phyloP scores from a whole-genome alignment of 2,113 vertebrate genomes.

The Terrapene triunguis region DNA sequence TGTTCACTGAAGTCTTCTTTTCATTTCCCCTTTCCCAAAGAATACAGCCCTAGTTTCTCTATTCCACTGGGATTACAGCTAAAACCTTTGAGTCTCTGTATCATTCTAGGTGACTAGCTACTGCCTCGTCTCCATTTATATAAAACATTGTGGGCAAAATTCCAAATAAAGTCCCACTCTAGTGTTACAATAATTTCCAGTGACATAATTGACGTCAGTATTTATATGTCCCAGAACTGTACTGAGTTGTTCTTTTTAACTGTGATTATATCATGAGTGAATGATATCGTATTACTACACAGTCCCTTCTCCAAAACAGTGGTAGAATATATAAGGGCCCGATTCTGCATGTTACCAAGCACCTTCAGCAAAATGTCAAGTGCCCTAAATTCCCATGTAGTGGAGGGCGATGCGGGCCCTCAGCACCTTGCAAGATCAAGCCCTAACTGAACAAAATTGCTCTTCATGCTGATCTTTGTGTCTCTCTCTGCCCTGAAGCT shows the following conservation, averaged over 20 bases:
- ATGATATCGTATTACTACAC: not conserved
- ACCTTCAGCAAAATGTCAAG: not conserved
- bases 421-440: not conserved
- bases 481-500: not conserved
- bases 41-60: constrained; percentile 20
- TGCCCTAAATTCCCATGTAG: not conserved
- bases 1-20: constrained; percentile 21
- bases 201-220: not conserved
- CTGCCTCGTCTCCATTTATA: constrained; percentile 42
- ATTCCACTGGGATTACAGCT: constrained; percentile 36
- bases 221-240: not conserved
- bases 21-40: constrained; percentile 29
- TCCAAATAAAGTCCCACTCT: not conserved
- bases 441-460: not conserved
- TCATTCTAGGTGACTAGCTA: constrained; percentile 27
- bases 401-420: not conserved
- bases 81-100: constrained; percentile 42
- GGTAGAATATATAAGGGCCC: not conserved
- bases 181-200: not conserved
- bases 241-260: not conserved
- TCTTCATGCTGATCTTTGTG: not conserved
- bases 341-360: not conserved
- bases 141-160: not conserved
- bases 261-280: not conserved
- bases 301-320: not conserved